Base-by-base conservation (phyloP, 1,140 invertebrate genomes). In the Cotesia typhae region DNA sequence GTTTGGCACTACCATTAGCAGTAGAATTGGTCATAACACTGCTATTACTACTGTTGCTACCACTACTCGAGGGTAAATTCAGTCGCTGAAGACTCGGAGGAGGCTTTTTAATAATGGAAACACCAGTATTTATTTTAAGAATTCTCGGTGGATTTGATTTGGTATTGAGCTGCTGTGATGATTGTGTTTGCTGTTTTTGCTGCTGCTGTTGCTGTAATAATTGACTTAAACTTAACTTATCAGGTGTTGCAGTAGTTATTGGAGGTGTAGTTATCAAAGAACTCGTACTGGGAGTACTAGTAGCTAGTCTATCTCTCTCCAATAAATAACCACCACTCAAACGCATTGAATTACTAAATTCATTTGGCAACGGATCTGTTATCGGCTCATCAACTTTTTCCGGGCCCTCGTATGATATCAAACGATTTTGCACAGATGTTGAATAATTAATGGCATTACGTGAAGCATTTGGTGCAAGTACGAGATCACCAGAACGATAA, bases 371-470 rank as follows among this genome's bases (percentile, higher is more conserved):
- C 9, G 83, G 78, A 35, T 87, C 85, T 68, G 80, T 79, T 37
- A 85, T 83, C 4, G 83, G 82, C 41, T 86, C 85, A 61, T 86
- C 85, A 67, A 83, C 80, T 47, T 87, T 87, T 35, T 87, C 85
- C 0, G 85, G 83, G 0, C 88, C 87, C 66, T 94, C 93, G 75
- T 92, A 95, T 0, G 93, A 91, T 38, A 92, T 89, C 1, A 95
- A 83, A 52, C 94, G 88, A 81, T 93, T 94, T 76, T 93, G 92
- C 3, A 94, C 92, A 6, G 92, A 93, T 61, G 92, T 92, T 14
- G 92, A 92, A 76, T 95, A 95, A 66, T 91, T 92, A 0, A 90
- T 89, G 0, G 93, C 92, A 78, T 93, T 91, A 10, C 91, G 89
- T 12, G 91, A 91, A 0, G 94, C 93, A 71, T 90, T 91, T 1